Conservation (phyloP, 2,888 invertebrate genomes). For the Encarsia formosa region DNA sequence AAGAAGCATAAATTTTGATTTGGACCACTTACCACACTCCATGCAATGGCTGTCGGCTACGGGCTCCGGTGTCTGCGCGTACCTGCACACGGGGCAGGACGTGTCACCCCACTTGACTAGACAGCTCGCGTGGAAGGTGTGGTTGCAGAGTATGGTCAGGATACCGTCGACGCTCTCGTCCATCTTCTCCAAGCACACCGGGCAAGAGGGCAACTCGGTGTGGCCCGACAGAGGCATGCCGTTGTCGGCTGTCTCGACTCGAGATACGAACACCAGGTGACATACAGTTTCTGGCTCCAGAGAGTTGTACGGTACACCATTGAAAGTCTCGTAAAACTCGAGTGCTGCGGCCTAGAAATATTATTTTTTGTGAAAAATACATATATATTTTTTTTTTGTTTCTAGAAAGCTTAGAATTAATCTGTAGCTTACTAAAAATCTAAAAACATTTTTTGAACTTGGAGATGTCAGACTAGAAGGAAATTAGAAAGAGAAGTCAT, state of each 20-base stretch:
- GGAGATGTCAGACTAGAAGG: no score
- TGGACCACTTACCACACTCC: conserved; percentile 58
- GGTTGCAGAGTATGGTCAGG: conserved; percentile 95
- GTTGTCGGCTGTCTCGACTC: conserved; percentile 80
- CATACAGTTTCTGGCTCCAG: conserved; percentile 89
- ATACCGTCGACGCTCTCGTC: conserved; percentile 98
- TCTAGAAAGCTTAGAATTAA: no score
- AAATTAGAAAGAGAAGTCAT: no score
- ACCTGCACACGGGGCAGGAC: conserved; percentile 96
- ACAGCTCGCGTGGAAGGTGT: conserved; percentile 95
- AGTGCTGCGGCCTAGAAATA: conserved; percentile 68
- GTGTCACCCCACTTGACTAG: conserved; percentile 95
- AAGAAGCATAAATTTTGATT: conserved; percentile 1
- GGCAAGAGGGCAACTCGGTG: conserved; percentile 95
- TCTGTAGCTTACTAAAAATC: no score
- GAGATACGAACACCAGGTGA: conserved; percentile 92
- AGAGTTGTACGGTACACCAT: conserved; percentile 89
- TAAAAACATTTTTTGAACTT: no score
- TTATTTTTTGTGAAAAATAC: no score
- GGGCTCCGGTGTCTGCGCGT: conserved; percentile 79
- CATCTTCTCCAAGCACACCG: conserved; percentile 95
- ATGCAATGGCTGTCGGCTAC: conserved; percentile 67
- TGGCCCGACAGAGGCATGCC: conserved; percentile 73
- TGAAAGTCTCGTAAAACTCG: conserved; percentile 89
- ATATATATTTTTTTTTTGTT: no score